Evolutionary conservation across 1,140 invertebrate genomes (phyloP), one percentile per base, ranked within the genome.

Genomic region (Chrysopa pallens): DNA sequence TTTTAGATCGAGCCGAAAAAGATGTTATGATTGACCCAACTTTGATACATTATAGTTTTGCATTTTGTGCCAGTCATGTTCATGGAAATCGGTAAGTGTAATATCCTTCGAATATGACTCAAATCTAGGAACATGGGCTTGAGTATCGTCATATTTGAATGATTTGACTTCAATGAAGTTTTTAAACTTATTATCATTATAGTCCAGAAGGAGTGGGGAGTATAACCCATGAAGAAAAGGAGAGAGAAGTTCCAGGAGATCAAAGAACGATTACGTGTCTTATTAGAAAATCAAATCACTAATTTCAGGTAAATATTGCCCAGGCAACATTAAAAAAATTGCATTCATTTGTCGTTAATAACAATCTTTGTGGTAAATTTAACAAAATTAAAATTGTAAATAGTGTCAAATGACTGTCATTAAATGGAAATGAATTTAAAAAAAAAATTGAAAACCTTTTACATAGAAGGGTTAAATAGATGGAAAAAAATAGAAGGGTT

Each of bases 181-280:
- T 23, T 23, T 3, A 23, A 3, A 23, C 17, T 55, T 37, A 29
- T 27, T 12, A n/a, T n/a, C n/a, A n/a, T n/a, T n/a, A n/a, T n/a
- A 94, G 91, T 67, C 91, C 94, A 27, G 95, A 98, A 67, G 93
- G 94, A 12, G 91, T 98, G 47, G 93, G 93, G 46, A 98, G 94
- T 51, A 94, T 99, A 45, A 90, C 90, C 5, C 78, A 90, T 54
- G 91, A 94, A 59, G 96, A 99, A 60, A 96, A 94, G n/a, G n/a
- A n/a, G n/a, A 59, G 92, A 97, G 54, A 92, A 92, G 57, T 99
- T 98, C 66, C 84, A 91, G 44, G 89, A 95, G 59, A 88, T 98
- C 44, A 98, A 97, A 62, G 93, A 98, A 55, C 70, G 93, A 39
- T 67, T 99, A 41, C 75, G 87, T 55, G 78, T 89, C 50, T 67